phyloP scores from a whole-genome alignment of 2,797 vertebrate species.

The Ctenopoma multispine region DNA sequence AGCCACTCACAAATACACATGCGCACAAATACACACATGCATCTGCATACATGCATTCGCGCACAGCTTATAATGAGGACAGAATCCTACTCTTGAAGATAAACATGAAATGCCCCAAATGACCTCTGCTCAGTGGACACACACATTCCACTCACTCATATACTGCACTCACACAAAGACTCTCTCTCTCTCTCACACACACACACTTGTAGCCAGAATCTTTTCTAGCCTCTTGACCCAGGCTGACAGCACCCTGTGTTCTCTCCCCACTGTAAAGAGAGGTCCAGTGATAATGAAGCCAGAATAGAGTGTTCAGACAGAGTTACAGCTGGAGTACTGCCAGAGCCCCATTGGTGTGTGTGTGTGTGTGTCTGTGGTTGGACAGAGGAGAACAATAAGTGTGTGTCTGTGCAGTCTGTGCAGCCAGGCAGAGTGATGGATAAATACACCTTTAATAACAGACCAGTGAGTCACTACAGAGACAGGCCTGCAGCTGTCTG shows the following conservation, averaged over 20 bases:
- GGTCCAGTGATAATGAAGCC: conserved; percentile 67
- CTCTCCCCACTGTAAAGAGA: conserved; percentile 53
- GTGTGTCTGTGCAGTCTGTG: conserved; percentile 59
- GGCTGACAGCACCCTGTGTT: conserved; percentile 57
- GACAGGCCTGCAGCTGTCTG: conserved; percentile 36
- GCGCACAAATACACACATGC: not conserved
- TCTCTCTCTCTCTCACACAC: conserved; percentile 4
- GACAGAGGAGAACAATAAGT: conserved; percentile 53
- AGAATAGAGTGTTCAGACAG: conserved; percentile 53
- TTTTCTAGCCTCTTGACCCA: conserved; percentile 58
- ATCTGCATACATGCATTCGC: conserved; percentile 20
- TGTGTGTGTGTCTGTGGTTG: conserved; percentile 24
- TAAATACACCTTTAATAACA: conserved; percentile 69
- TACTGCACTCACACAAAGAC: not conserved
- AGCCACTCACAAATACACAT: conserved; percentile 22
- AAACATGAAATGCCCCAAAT: conserved; percentile 36
- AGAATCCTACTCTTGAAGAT: conserved; percentile 38
- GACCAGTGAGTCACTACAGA: conserved; percentile 49
- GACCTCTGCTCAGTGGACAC: conserved; percentile 22
- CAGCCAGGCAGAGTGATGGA: conserved; percentile 56
- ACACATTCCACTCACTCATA: not conserved
- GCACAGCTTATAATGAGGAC: conserved; percentile 23
- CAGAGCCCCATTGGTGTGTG: conserved; percentile 45
- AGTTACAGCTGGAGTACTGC: conserved; percentile 63
- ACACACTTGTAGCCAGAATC: conserved; percentile 37